A percentile compares a stretch with the other conserved stretches of the same genome.
These are phyloP conservation scores for Xestia c-nigrum DNA, from an alignment of 2,888 invertebrate genomes.

Conservation along the genomic window DNA sequence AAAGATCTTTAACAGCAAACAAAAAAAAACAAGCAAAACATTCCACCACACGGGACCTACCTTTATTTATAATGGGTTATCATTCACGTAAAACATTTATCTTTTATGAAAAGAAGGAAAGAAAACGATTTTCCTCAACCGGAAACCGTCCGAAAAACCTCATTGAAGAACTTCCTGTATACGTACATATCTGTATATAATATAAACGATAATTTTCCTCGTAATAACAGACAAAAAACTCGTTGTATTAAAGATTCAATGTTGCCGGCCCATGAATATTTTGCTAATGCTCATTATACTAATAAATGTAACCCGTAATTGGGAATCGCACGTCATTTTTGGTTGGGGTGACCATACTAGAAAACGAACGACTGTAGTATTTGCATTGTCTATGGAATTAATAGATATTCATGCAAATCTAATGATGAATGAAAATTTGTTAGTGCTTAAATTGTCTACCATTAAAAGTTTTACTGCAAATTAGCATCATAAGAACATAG, in stretches of 20 bases:
- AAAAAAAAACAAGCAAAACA: neutral
- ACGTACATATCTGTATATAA: neutral
- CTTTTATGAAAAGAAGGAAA: slow-evolving; percentile 2
- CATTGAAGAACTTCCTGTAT: slow-evolving; percentile 8
- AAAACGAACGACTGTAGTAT: slow-evolving; percentile 21
- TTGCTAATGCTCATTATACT: slow-evolving; percentile 83
- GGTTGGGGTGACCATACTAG: slow-evolving; percentile 75
- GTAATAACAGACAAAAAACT: slow-evolving; percentile 69
- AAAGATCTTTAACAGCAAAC: neutral
- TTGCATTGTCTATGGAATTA: slow-evolving; percentile 30
- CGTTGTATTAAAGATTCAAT: slow-evolving; percentile 80
- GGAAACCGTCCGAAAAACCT: slow-evolving; percentile 13
- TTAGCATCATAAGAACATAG: slow-evolving; percentile 17
- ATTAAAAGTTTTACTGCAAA: slow-evolving; percentile 11
- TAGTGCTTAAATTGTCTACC: slow-evolving; percentile 8
- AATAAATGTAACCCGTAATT: slow-evolving; percentile 82
- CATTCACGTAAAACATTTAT: neutral
- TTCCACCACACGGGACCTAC: neutral
- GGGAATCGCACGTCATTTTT: slow-evolving; percentile 82
- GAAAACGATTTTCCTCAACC: slow-evolving; percentile 6
- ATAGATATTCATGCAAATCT: slow-evolving; percentile 43
- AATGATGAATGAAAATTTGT: slow-evolving; percentile 45
- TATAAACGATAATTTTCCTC: slow-evolving; percentile 44
- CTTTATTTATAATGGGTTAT: neutral
- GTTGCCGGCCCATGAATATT: slow-evolving; percentile 79